Evolutionary conservation across 2,113 vertebrate genomes (phyloP).

Genomic region (Gallinago undulata): DNA sequence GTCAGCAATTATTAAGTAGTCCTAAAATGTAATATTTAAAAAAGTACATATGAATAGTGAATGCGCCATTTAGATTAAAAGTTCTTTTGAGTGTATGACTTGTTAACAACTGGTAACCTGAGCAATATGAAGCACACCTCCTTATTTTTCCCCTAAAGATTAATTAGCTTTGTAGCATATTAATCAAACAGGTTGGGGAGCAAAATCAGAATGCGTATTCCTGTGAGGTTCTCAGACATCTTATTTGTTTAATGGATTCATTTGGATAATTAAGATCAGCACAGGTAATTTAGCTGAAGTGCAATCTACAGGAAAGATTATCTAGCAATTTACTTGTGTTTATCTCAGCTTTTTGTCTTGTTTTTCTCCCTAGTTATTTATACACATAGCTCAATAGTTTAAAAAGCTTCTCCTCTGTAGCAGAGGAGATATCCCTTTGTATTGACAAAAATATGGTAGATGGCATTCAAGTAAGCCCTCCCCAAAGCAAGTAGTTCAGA

Average conservation of each 20-base stretch:
- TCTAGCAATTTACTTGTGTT: conserved; percentile 8
- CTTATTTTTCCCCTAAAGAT: neutral
- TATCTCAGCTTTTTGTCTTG: neutral
- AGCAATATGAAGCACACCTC: neutral
- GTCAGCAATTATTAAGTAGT: neutral
- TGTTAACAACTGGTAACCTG: neutral
- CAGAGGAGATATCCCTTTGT: neutral
- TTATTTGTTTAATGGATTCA: conserved; percentile 47
- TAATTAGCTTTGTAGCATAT: conserved; percentile 40
- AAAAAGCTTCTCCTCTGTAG: neutral
- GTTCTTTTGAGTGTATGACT: neutral
- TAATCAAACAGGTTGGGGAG: conserved; percentile 6
- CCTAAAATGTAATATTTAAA: neutral
- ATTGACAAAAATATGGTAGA: neutral
- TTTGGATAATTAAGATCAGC: conserved; percentile 58
- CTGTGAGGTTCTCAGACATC: conserved; percentile 1
- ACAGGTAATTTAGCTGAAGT: conserved; percentile 28
- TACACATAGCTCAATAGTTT: neutral
- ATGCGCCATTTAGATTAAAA: neutral
- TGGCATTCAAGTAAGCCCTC: neutral
- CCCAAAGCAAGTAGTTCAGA: neutral
- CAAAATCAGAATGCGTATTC: neutral
- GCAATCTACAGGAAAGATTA: conserved; percentile 11
- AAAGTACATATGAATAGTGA: neutral
- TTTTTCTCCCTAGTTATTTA: conserved; percentile 15